Evolutionary conservation across 2,113 vertebrate species (phyloP).

Genomic region (Calonectris borealis): DNA sequence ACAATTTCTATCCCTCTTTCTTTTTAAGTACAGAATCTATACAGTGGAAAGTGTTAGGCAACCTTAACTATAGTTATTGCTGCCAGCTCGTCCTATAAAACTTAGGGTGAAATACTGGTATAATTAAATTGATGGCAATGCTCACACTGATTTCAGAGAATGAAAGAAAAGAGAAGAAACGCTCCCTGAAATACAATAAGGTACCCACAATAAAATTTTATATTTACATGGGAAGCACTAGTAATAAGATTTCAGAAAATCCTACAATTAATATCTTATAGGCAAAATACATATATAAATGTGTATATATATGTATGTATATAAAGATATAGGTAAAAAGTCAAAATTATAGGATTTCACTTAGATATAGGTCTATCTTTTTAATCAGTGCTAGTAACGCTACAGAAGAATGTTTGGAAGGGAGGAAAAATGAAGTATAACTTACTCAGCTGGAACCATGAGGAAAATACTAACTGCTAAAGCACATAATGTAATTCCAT

Average conservation of each 20-base stretch:
- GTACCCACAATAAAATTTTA: not conserved
- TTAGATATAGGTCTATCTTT: not conserved
- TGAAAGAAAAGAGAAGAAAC: not conserved
- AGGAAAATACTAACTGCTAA: not conserved
- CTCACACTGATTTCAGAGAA: constrained; percentile 27
- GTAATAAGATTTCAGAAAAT: not conserved
- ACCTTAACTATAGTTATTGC: constrained; percentile 37
- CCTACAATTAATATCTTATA: not conserved
- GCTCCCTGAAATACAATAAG: not conserved
- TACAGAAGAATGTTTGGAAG: not conserved
- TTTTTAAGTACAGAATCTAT: constrained; percentile 27
- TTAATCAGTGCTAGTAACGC: not conserved
- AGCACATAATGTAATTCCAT: not conserved
- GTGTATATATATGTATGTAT: not conserved
- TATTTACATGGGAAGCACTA: not conserved
- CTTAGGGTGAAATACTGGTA: not conserved
- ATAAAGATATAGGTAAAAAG: not conserved
- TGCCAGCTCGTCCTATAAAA: constrained; percentile 50
- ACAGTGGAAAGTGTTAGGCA: constrained; percentile 29
- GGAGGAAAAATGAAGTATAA: not conserved
- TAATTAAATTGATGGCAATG: constrained; percentile 49
- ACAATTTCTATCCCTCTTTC: not conserved
- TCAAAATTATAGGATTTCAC: not conserved
- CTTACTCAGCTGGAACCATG: not conserved
- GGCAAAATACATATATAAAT: not conserved